Conservation (phyloP, 2,888 invertebrate species). For the Harpalus rubripes region DNA sequence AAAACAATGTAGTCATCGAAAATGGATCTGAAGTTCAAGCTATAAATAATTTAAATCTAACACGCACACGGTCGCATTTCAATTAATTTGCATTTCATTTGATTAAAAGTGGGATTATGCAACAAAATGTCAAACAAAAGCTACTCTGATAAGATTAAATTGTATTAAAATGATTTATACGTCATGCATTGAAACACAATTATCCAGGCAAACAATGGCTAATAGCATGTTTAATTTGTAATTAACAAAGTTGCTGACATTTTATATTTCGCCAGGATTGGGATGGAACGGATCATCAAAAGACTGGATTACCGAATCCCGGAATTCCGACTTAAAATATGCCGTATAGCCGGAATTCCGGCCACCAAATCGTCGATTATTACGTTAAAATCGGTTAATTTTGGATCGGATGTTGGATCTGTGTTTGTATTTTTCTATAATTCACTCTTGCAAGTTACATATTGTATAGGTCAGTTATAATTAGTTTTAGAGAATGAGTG, state of each 20-base stretch:
- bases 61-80: slow-evolving; percentile 9
- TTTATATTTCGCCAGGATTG: no score
- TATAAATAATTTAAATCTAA: slow-evolving; percentile 31
- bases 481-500: no score
- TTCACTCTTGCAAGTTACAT: no score
- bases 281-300: no score
- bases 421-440: no score
- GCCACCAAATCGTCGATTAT: no score
- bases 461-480: no score
- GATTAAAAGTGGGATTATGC: slow-evolving; percentile 1
- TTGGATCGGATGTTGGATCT: no score
- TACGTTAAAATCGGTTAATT: no score
- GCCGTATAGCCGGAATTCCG: no score
- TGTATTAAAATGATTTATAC: slow-evolving; percentile 1
- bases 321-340: no score
- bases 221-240: neutral
- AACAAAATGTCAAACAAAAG: slow-evolving; percentile 24
- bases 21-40: slow-evolving; percentile 16
- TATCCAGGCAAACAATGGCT: neutral
- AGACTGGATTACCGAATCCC: no score
- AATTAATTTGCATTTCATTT: slow-evolving; percentile 22
- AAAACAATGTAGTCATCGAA: slow-evolving; percentile 6
- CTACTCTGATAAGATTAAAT: slow-evolving; percentile 10
- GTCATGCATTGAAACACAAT: neutral
- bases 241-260: neutral